A percentile compares a stretch with the other conserved stretches of the same genome.
phyloP scores from a whole-genome alignment of 2,888 invertebrate genomes.

The Lingula anatina region DNA sequence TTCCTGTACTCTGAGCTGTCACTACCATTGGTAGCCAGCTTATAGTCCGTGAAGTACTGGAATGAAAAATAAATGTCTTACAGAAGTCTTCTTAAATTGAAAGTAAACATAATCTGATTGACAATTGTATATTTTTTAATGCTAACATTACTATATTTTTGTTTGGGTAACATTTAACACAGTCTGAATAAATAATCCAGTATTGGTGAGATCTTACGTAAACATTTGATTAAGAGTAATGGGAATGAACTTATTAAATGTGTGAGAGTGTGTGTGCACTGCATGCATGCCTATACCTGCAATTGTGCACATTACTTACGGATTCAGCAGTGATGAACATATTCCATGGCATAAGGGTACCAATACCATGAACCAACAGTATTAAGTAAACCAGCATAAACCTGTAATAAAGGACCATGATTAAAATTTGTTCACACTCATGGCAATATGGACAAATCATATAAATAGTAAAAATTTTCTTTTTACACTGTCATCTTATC shows the following conservation, averaged over 20 bases:
- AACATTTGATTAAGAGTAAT: too few relatives aligned
- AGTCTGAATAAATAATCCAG: neutral
- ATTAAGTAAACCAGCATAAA: slow-evolving; percentile 73
- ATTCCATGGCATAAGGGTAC: slow-evolving; percentile 95
- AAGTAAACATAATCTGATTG: neutral
- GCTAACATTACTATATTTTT: too few relatives aligned
- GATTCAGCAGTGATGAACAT: slow-evolving; percentile 95
- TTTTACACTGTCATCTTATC: too few relatives aligned
- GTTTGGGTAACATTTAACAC: too few relatives aligned
- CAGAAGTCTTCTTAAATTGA: neutral
- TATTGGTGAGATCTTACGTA: too few relatives aligned
- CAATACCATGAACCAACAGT: slow-evolving; percentile 87
- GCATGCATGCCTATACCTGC: neutral
- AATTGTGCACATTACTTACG: too few relatives aligned
- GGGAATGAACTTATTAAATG: neutral
- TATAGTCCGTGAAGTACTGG: slow-evolving; percentile 85
- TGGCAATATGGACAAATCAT: too few relatives aligned
- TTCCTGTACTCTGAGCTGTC: slow-evolving; percentile 22
- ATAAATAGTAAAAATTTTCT: too few relatives aligned
- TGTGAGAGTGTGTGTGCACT: neutral
- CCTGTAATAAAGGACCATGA: slow-evolving; percentile 22
- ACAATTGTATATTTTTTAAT: too few relatives aligned
- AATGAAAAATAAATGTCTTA: slow-evolving; percentile 22
- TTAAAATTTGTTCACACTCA: too few relatives aligned
- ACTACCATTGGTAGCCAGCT: slow-evolving; percentile 61